Percentiles rank a stretch among this genome's conserved stretches.
Conservation (phyloP, 2,888 invertebrate species). For the Aleiodes leptofemur region DNA sequence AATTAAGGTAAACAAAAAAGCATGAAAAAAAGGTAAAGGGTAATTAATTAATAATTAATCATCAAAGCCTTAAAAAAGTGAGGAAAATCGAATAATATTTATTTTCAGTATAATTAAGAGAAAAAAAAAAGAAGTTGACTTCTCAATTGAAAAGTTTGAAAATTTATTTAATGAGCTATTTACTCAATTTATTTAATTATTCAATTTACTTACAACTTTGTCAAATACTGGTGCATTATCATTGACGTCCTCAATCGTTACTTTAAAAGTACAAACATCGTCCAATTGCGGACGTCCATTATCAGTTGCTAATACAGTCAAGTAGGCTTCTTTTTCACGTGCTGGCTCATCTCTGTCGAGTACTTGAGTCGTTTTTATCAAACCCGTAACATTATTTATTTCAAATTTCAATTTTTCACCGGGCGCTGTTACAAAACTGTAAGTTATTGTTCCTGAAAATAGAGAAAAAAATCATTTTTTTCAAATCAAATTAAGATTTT, state of each 20-base stretch:
- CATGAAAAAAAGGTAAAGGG: constrained; percentile 60
- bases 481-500: not conserved
- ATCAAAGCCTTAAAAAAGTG: not conserved
- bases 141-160: constrained; percentile 9
- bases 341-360: constrained; percentile 95
- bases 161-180: too few species aligned
- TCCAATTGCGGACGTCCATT: constrained; percentile 93
- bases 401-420: constrained; percentile 86
- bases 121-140: not conserved
- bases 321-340: constrained; percentile 87
- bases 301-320: constrained; percentile 94
- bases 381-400: constrained; percentile 86
- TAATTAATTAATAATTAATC: constrained; percentile 1
- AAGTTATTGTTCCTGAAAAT: constrained; percentile 82
- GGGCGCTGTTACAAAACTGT: constrained; percentile 87
- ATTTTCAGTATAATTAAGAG: not conserved
- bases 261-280: constrained; percentile 95
- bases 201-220: constrained; percentile 81
- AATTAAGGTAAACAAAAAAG: too few species aligned
- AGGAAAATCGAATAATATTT: not conserved
- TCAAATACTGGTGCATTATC: constrained; percentile 91
- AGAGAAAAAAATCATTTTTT: too few species aligned
- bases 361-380: constrained; percentile 85
- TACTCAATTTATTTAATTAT: too few species aligned
- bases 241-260: constrained; percentile 93